Evolutionary conservation across 2,113 vertebrate genomes (phyloP).

Genomic region (human (Homo sapiens)): GRCh38 chr22:49950001-49950500

Average conservation of each 20-base stretch:
- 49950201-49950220: not conserved
- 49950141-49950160: fast-evolving
- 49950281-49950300: no score
- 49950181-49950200: not conserved
- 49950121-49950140: fast-evolving
- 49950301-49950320: not conserved
- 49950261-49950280: not conserved
- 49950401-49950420: no score
- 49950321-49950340: no score
- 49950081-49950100: fast-evolving
- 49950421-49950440: no score
- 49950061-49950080: not conserved
- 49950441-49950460: fast-evolving
- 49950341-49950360: fast-evolving
- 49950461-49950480: no score
- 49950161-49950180: not conserved
- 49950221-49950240: not conserved
- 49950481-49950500: no score
- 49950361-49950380: no score
- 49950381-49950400: no score
- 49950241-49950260: not conserved
- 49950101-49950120: not conserved
- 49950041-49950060: no score
- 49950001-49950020: not conserved
- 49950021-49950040: not conserved